A percentile compares a stretch with the other conserved stretches of the same genome.
These are phyloP conservation scores for Stomatorhinus ivindoensis DNA, from an alignment of 2,113 vertebrate genomes.

Conservation along the genomic window DNA sequence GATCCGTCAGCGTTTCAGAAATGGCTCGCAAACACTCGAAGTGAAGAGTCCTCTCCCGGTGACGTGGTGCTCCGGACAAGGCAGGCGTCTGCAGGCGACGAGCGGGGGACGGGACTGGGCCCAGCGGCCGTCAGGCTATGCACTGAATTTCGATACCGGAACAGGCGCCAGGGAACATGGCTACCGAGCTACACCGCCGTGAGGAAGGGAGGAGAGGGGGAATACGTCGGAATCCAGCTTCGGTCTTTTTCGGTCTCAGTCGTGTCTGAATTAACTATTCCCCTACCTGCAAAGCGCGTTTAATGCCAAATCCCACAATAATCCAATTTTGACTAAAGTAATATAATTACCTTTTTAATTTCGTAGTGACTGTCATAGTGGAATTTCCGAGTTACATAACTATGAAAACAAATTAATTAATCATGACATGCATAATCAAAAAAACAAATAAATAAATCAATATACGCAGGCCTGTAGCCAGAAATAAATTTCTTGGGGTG, in stretches of 20 bases:
- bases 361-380: not conserved
- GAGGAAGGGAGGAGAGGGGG: conserved; percentile 29
- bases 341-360: not conserved
- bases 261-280: conserved; percentile 7
- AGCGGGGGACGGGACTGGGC: conserved; percentile 47
- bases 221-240: not conserved
- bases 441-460: not conserved
- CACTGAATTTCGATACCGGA: conserved; percentile 64
- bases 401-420: not conserved
- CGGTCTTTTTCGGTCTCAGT: conserved; percentile 17
- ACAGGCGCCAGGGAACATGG: conserved; percentile 68
- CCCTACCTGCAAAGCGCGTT: not conserved
- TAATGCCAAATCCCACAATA: not conserved
- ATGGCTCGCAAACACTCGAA: conserved; percentile 34
- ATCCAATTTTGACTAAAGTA: not conserved
- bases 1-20: not conserved
- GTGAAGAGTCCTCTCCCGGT: conserved; percentile 53
- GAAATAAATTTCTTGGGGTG: not conserved
- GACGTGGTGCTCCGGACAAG: conserved; percentile 30
- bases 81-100: conserved; percentile 35
- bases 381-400: not conserved
- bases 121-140: conserved; percentile 52
- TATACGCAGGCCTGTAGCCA: not conserved
- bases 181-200: conserved; percentile 52
- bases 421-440: not conserved